Evolutionary conservation across 2,888 invertebrate genomes (phyloP).

Genomic region (Megamerina dolium): DNA sequence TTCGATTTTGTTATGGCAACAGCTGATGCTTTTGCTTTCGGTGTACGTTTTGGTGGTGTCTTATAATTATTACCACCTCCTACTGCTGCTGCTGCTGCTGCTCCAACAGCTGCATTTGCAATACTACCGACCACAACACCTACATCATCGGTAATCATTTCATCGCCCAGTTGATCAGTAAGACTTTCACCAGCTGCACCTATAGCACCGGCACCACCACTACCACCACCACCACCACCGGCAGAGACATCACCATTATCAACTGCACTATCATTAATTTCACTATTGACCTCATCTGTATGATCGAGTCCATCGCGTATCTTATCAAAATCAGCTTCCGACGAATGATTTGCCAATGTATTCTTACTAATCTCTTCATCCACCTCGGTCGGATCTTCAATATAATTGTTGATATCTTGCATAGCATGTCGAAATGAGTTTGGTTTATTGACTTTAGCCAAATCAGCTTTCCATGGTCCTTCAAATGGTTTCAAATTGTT

Average conservation of each 20-base stretch:
- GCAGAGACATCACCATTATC: slow-evolving; percentile 25
- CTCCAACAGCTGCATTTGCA: too few species aligned
- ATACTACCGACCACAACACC: too few species aligned
- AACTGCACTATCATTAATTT: slow-evolving; percentile 20
- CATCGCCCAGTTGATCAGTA: too few species aligned
- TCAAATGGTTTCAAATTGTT: slow-evolving; percentile 75
- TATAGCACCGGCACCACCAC: slow-evolving; percentile 3
- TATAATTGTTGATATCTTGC: slow-evolving; percentile 71
- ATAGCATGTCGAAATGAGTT: slow-evolving; percentile 73
- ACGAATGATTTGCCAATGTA: slow-evolving; percentile 47
- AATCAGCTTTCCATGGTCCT: slow-evolving; percentile 66
- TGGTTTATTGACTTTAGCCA: slow-evolving; percentile 69
- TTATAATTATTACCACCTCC: slow-evolving; percentile 26
- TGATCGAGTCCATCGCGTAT: slow-evolving; percentile 54
- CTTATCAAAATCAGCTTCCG: slow-evolving; percentile 68
- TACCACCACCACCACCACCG: slow-evolving; percentile 13
- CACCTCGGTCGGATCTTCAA: slow-evolving; percentile 57
- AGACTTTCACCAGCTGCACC: too few species aligned
- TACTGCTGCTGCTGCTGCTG: too few species aligned
- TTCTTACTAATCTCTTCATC: slow-evolving; percentile 39
- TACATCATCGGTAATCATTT: slow-evolving; percentile 6
- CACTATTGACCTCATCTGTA: slow-evolving; percentile 24
- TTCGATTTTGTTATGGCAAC: slow-evolving; percentile 30
- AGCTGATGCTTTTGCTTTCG: slow-evolving; percentile 37
- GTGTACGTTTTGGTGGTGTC: slow-evolving; percentile 34